These are phyloP conservation scores for Trachythela sp. DNA, from an alignment of 64 coral and sea anemone genomes.

Conservation along the genomic window DNA sequence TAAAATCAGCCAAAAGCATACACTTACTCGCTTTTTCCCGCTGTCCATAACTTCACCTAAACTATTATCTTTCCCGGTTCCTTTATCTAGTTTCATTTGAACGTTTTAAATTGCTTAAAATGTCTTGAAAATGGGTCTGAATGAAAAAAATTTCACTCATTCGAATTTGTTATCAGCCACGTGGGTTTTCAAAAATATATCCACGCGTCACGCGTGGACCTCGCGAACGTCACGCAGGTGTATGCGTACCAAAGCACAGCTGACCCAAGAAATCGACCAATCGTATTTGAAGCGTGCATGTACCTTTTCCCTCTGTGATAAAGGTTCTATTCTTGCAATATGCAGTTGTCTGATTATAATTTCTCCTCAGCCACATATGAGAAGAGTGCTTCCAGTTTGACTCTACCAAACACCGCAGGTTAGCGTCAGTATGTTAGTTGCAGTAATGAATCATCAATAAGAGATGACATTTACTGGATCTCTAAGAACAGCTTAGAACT, in stretches of 20 bases:
- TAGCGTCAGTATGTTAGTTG: too few relatives aligned
- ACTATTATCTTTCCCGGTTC: not conserved
- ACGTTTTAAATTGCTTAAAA: too few relatives aligned
- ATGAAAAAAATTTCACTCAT: not conserved
- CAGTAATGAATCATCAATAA: too few relatives aligned
- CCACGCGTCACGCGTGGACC: not conserved
- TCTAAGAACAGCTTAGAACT: too few relatives aligned
- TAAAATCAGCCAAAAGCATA: not conserved
- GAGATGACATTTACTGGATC: too few relatives aligned
- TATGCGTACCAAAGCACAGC: not conserved
- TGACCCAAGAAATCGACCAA: not conserved
- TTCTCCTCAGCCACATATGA: too few relatives aligned
- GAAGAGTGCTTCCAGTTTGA: too few relatives aligned
- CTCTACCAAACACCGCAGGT: too few relatives aligned
- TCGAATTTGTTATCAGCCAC: not conserved
- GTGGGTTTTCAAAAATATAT: not conserved
- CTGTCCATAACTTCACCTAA: not conserved
- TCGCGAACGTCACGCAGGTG: not conserved
- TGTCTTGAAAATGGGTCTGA: not conserved
- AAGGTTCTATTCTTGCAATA: too few relatives aligned
- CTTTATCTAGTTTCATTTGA: not conserved
- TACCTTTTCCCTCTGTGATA: too few relatives aligned
- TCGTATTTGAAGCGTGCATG: too few relatives aligned
- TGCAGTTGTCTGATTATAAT: too few relatives aligned
- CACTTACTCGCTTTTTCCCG: not conserved